phyloP scores from a whole-genome alignment of 2,797 vertebrate species.

The Bufotes viridis region DNA sequence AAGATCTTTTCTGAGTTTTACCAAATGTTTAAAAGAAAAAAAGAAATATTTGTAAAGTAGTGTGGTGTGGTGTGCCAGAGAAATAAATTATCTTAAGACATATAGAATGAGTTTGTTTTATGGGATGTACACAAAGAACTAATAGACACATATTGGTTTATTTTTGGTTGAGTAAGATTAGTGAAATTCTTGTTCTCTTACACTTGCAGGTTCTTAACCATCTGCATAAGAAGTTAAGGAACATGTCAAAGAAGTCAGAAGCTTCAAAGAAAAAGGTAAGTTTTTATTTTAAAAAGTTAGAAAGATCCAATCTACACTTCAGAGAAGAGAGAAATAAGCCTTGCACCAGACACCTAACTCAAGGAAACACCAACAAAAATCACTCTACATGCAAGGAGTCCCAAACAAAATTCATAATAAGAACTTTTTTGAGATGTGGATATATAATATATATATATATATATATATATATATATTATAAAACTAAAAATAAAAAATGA shows the following conservation, averaged over 20 bases:
- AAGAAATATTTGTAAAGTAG: background rate
- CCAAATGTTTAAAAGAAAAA: background rate
- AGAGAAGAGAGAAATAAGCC: too few relatives aligned
- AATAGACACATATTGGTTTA: background rate
- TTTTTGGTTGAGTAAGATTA: background rate
- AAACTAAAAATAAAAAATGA: too few relatives aligned
- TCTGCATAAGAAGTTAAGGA: slow-evolving; percentile 94
- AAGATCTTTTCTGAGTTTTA: background rate
- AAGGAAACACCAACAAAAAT: too few relatives aligned
- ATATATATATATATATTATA: too few relatives aligned
- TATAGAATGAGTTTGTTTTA: background rate
- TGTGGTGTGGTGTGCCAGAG: background rate
- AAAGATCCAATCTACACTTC: background rate
- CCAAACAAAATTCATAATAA: too few relatives aligned
- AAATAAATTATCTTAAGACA: background rate
- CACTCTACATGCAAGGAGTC: too few relatives aligned
- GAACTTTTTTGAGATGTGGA: too few relatives aligned
- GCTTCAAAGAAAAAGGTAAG: slow-evolving; percentile 97
- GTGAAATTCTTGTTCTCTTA: background rate
- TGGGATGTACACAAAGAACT: background rate
- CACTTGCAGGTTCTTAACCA: slow-evolving; percentile 93
- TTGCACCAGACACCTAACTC: too few relatives aligned
- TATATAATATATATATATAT: too few relatives aligned
- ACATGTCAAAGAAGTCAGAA: slow-evolving; percentile 98
- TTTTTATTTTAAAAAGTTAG: background rate